Evolutionary conservation across 2,113 vertebrate genomes (phyloP), one percentile per base, ranked within the genome.

Genomic region (Pseudorectes ferrugineus): DNA sequence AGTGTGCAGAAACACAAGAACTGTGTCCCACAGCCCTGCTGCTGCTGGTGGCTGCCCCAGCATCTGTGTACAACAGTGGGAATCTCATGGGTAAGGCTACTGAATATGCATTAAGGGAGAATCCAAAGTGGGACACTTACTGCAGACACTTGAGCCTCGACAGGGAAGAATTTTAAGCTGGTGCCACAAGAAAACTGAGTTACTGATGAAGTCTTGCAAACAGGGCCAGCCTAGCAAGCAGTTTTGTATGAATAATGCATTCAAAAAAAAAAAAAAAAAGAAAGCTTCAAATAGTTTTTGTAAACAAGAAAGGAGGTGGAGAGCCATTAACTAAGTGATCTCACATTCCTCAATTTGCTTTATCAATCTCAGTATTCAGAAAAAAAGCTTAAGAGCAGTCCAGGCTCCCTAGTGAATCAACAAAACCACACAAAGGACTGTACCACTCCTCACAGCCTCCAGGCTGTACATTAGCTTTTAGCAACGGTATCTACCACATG

Each of bases 391-490:
- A 88, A 87, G 40, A 93, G 89, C 58, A 88, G 62, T 51, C 31
- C 52, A 51, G 74, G 11, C 70, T 82, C 66, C 79, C 85, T 26
- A 82, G 66, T 65, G 81, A 89, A 88, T 82, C 88, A 89, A 92
- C 57, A 66, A 89, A 91, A 88, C 38, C 77, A 68, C 82, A 94
- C 66, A 95, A 93, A 96, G 92, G 81, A 57, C 88, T 36, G 25
- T 68, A 89, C 78, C 93, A 79, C 66, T 92, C 65, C 63, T 75
- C 81, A 68, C 66, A 93, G 92, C 92, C 92, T 79, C 54, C 49
- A 52, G 90, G 88, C 93, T 95, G 62, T 79, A 74, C 95, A 93
- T 95, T 96, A 96, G 92, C 92, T 96, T 96, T 96, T 94, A 93
- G 92, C 81, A 57, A 92, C 73, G 85, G 81, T 94, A 94, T 76